These are phyloP conservation scores for Lucilia cuprina DNA, from an alignment of 1,140 invertebrate species.

Conservation along the genomic window DNA sequence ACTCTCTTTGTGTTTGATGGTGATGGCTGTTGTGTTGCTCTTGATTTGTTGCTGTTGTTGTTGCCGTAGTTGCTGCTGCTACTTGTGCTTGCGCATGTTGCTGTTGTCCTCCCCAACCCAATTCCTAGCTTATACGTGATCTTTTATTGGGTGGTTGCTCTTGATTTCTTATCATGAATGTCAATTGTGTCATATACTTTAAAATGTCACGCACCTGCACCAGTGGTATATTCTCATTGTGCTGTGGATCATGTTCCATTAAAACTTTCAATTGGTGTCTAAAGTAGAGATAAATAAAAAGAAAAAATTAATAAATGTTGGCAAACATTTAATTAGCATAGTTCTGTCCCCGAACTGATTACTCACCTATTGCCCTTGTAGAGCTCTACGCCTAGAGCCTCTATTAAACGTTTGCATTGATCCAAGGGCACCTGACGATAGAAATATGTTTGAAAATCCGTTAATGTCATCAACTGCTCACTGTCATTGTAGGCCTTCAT, in stretches of 20 bases:
- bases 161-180: constrained; percentile 73
- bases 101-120: constrained; percentile 63
- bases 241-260: constrained; percentile 75
- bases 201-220: constrained; percentile 83
- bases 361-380: constrained; percentile 83
- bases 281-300: not conserved
- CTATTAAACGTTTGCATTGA: constrained; percentile 78
- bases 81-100: constrained; percentile 36
- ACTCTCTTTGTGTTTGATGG: constrained; percentile 38
- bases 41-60: constrained; percentile 35
- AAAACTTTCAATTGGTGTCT: constrained; percentile 78
- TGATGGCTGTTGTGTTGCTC: constrained; percentile 38
- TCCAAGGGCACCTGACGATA: constrained; percentile 77
- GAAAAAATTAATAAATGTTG: not conserved
- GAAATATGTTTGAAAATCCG: constrained; percentile 80
- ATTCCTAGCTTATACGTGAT: constrained; percentile 62
- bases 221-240: constrained; percentile 71
- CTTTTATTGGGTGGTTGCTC: constrained; percentile 59
- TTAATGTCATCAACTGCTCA: constrained; percentile 81
- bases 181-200: constrained; percentile 85
- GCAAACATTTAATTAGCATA: not conserved
- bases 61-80: constrained; percentile 40
- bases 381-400: constrained; percentile 78
- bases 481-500: constrained; percentile 82
- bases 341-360: not conserved